These are phyloP conservation scores for Pollenia griseotomentosa DNA, from an alignment of 2,888 invertebrate species.

Conservation along the genomic window DNA sequence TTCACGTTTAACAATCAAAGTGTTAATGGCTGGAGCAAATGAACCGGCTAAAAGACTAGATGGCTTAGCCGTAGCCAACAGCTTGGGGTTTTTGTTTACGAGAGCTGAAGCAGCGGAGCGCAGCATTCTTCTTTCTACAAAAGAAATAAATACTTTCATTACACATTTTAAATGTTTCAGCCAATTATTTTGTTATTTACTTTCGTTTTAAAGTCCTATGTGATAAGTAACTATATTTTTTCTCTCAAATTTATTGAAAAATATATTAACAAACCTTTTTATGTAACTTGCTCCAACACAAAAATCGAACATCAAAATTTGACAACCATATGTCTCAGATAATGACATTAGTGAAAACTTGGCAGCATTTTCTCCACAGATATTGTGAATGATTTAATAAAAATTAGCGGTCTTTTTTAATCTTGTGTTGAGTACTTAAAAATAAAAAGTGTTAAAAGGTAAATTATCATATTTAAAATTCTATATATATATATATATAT, in stretches of 20 bases:
- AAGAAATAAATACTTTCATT: neutral
- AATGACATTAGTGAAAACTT: slow-evolving; percentile 12
- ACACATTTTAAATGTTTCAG: slow-evolving; percentile 7
- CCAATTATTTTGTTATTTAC: neutral
- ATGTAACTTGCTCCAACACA: slow-evolving; percentile 77
- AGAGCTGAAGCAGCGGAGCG: slow-evolving; percentile 78
- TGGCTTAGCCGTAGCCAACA: slow-evolving; percentile 73
- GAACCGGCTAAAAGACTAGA: slow-evolving; percentile 64
- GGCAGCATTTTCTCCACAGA: slow-evolving; percentile 9
- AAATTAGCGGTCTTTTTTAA: slow-evolving; percentile 18
- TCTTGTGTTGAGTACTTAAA: neutral
- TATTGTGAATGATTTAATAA: slow-evolving; percentile 10
- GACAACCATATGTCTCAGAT: slow-evolving; percentile 61
- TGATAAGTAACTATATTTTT: neutral
- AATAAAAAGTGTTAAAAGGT: too few relatives aligned
- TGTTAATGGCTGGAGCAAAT: slow-evolving; percentile 74
- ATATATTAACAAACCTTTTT: slow-evolving; percentile 77
- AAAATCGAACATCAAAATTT: slow-evolving; percentile 71
- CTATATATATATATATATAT: too few relatives aligned
- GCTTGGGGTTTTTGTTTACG: slow-evolving; percentile 77
- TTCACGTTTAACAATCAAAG: slow-evolving; percentile 74
- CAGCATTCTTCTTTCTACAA: slow-evolving; percentile 76
- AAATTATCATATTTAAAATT: too few relatives aligned
- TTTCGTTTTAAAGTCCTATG: slow-evolving; percentile 27
- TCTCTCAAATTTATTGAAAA: slow-evolving; percentile 70